Evolutionary conservation across 1,140 invertebrate genomes (phyloP), one percentile per base, ranked within the genome.

Genomic region (Lepidostoma basale): DNA sequence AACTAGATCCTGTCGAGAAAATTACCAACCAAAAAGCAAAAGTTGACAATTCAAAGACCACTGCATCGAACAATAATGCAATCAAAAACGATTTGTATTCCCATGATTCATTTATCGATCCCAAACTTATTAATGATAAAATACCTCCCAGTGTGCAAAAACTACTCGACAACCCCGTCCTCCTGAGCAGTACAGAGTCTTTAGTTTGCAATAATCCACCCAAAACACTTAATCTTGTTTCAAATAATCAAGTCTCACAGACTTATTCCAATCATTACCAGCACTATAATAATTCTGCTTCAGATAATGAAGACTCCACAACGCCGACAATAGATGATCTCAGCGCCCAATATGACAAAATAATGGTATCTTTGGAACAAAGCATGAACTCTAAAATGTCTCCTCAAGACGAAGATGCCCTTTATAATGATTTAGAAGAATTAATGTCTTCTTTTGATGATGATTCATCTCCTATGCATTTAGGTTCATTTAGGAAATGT

Each of bases 381-480:
- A 83, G 80, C 68, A 79, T 83, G 71, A 76, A 76, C n/a, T 83
- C 81, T 40, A 80, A 83, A 72, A 76, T 78, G 67, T 82, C 81
- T 4, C 73, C 74, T 40, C 79, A 79, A 73, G 82, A 82, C 68
- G 81, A 83, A 62, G 81, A 82, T 70, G 81, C 82, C 73, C 73
- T 83, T 18, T 82, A 80, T 62, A 81, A 81, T 73, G 82, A 83
- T 76, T 77, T 83, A 12, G 82, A 83, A 70, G 81, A 83, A 67
- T 80, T 83, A 59, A 83, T 83, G 80, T 79, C 78, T 52, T 77
- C 80, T 14, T 81, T 83, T 62, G 82, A 83, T 64, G 82, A 82
- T 16, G 79, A 83, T 74, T 75, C 52, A 3, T 58, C 70, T 16
- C 49, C 60, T 9, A 36, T 60, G 2, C 52, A 65, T 28, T 44